These are phyloP conservation scores for Blera fallax DNA, from an alignment of 2,888 invertebrate genomes.

Conservation along the genomic window DNA sequence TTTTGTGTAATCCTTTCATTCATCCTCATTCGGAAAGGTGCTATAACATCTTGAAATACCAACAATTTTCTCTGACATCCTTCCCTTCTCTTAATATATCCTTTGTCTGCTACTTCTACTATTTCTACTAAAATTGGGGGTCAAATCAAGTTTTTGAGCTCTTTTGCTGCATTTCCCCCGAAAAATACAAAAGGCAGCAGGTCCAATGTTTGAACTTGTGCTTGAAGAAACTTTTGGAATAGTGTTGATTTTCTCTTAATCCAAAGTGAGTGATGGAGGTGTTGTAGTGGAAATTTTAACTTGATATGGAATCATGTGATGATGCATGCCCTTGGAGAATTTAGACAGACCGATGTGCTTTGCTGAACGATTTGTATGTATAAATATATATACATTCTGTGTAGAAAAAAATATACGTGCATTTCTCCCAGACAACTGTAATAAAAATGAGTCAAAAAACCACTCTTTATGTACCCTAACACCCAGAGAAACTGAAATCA, in stretches of 20 bases:
- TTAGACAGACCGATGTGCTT: neutral
- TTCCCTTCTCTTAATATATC: neutral
- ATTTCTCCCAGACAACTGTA: neutral
- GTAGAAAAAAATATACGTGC: neutral
- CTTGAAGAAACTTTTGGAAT: neutral
- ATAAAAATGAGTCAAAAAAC: neutral
- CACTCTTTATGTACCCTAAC: too few species aligned
- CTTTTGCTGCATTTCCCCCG: neutral
- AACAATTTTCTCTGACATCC: neutral
- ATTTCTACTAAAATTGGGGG: neutral
- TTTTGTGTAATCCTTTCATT: slow-evolving; percentile 22
- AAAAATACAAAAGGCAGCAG: too few species aligned
- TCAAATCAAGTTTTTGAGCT: neutral
- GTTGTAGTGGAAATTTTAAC: neutral
- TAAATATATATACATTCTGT: too few species aligned
- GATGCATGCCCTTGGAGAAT: neutral
- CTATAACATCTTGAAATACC: neutral
- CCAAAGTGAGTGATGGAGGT: neutral
- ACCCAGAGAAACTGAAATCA: neutral
- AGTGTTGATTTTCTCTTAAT: neutral
- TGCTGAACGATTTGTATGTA: too few species aligned
- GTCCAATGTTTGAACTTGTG: neutral
- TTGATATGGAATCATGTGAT: neutral
- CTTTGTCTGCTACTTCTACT: neutral
- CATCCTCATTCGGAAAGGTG: neutral